phyloP scores from a whole-genome alignment of 2,797 vertebrate genomes.

The Eulemur coronatus region DNA sequence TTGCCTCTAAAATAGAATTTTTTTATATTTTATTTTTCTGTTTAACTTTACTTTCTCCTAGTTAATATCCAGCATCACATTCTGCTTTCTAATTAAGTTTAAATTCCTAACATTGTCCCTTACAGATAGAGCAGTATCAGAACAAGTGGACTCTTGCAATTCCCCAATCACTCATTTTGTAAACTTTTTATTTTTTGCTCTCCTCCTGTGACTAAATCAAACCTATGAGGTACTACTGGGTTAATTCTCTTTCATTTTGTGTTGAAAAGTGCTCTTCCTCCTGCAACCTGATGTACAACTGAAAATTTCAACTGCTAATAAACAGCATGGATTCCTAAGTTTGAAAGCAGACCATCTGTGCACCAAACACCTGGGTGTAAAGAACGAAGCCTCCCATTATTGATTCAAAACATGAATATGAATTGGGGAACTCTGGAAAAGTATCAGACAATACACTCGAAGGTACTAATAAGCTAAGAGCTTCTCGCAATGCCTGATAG shows the following conservation, averaged over 20 bases:
- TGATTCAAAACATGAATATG: conserved; percentile 54
- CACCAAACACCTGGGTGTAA: conserved; percentile 30
- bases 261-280: conserved; percentile 41
- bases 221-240: conserved; percentile 23
- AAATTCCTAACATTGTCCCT: conserved; percentile 49
- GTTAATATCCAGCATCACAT: neutral
- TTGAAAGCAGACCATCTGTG: conserved; percentile 52
- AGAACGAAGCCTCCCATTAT: conserved; percentile 11
- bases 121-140: conserved; percentile 43
- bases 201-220: conserved; percentile 57
- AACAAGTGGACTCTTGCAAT: conserved; percentile 55
- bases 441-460: neutral
- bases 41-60: conserved; percentile 57
- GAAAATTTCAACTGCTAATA: conserved; percentile 62
- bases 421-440: conserved; percentile 26
- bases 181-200: conserved; percentile 56
- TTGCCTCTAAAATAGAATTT: neutral
- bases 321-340: conserved; percentile 52
- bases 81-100: conserved; percentile 53
- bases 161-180: conserved; percentile 53
- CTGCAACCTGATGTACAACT: conserved; percentile 8
- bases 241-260: conserved; percentile 44
- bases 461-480: conserved; percentile 2
- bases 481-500: neutral
- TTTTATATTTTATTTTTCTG: conserved; percentile 7